Evolutionary conservation across 2,113 vertebrate species (phyloP), one percentile per base, ranked within the genome.

Genomic region (Dipodomys spectabilis): DNA sequence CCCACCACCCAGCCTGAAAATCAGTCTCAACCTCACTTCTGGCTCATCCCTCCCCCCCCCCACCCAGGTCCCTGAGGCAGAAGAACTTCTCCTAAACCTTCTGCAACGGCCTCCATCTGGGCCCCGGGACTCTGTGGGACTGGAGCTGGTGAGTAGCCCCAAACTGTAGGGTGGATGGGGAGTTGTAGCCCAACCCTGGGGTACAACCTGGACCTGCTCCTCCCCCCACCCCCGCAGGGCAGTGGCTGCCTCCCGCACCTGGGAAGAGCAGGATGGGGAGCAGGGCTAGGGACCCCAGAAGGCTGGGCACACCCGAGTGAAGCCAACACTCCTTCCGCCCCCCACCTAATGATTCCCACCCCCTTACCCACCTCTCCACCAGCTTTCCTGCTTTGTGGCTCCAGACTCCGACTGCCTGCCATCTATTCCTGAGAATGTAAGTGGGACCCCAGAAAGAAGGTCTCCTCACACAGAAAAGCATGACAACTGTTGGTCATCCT

Each of bases 351-450:
- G 53, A 57, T 4, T 57, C 53, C 15, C 4, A 57, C 53, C 15
- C 4, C 8, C 49, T 45, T 11, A 6, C 82, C 20, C 28, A 1
- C 88, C 45, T 82, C 82, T 25, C 19, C 74, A 25, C 8, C 93
- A 99, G 99, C 97, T 99, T 75, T 98, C 99, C 6, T 99, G 98
- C 93, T 99, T 99, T 95, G 98, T 99, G 64, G 98, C 98, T 69
- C 99, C 99, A 1, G 98, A 99, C 82, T 98, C 98, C 5, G 96
- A 92, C 77, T 95, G 97, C 96, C 98, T 99, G 79, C 99, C 99
- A 0, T 99, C 99, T 83, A 99, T 99, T 80, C 99, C 99, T 67
- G 99, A 99, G 97, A 99, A 98, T 71, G 99, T 99, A 95, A 99
- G 99, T 98, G 67, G 75, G 64, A 18, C 1, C 8, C 13, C 78